Evolutionary conservation across 2,888 invertebrate species (phyloP).

Genomic region (Dromius quadrimaculatus): DNA sequence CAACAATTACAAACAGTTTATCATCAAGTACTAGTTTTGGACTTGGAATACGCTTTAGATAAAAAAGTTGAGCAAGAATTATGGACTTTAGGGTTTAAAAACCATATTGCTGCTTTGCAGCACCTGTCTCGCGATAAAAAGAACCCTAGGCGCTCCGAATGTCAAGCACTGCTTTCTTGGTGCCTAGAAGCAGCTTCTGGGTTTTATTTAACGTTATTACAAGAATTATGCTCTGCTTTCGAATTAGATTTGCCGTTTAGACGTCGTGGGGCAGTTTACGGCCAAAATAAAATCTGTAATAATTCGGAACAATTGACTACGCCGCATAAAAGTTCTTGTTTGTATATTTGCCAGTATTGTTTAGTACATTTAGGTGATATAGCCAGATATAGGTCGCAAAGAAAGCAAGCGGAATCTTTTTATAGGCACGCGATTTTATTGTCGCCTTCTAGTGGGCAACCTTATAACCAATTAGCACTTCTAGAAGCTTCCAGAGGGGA

Average conservation of each 20-base stretch:
- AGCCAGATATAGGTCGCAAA: conserved; percentile 85
- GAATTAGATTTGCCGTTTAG: conserved; percentile 84
- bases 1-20: conserved; percentile 72
- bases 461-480: conserved; percentile 89
- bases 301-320: conserved; percentile 61
- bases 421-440: conserved; percentile 83
- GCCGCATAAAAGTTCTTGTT: conserved; percentile 78
- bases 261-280: conserved; percentile 65
- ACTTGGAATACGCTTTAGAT: conserved; percentile 88
- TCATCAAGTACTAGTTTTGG: conserved; percentile 81
- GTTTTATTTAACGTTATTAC: conserved; percentile 84
- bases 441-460: conserved; percentile 85
- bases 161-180: conserved; percentile 82
- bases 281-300: conserved; percentile 59
- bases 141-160: conserved; percentile 81
- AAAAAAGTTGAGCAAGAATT: conserved; percentile 91
- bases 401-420: conserved; percentile 85
- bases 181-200: conserved; percentile 88
- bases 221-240: conserved; percentile 85
- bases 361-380: conserved; percentile 90
- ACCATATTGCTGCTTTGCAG: conserved; percentile 85
- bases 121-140: conserved; percentile 83
- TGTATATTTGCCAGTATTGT: conserved; percentile 90
- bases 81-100: conserved; percentile 91
- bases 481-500: conserved; percentile 85